phyloP scores from a whole-genome alignment of 2,888 invertebrate genomes.

The Drosophila sordidula region DNA sequence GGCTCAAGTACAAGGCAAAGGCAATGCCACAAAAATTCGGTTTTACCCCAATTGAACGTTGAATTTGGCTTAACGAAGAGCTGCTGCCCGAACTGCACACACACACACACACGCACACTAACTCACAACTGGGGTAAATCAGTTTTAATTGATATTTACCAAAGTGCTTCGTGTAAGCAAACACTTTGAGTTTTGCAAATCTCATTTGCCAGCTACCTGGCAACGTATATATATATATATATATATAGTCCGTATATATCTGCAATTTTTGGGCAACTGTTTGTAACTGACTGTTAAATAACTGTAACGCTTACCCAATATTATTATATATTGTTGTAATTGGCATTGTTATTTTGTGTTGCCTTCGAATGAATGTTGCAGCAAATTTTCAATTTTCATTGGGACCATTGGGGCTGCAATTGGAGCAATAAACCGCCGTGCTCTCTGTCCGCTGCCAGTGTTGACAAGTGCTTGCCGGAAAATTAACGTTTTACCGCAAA shows the following conservation, averaged over 20 bases:
- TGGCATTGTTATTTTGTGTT: constrained; percentile 1
- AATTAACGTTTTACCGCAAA: constrained; percentile 80
- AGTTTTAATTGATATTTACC: constrained; percentile 79
- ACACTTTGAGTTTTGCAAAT: constrained; percentile 71
- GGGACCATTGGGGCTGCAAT: constrained; percentile 34
- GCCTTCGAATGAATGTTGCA: constrained; percentile 40
- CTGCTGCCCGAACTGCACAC: constrained; percentile 5
- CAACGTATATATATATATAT: not conserved
- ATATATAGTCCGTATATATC: not conserved
- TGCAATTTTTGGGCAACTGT: not conserved
- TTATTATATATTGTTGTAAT: constrained; percentile 8
- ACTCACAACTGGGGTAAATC: constrained; percentile 56
- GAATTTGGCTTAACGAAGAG: constrained; percentile 47
- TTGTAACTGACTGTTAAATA: constrained; percentile 3
- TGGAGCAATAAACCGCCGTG: constrained; percentile 57
- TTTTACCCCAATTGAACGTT: constrained; percentile 41
- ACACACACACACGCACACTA: constrained; percentile 12
- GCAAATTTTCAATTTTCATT: constrained; percentile 49
- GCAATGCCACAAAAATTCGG: constrained; percentile 46
- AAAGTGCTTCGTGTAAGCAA: constrained; percentile 75
- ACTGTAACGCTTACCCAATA: constrained; percentile 10
- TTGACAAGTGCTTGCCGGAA: constrained; percentile 76
- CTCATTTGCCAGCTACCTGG: constrained; percentile 28
- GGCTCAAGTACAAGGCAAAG: constrained; percentile 49
- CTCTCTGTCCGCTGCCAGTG: constrained; percentile 57